Base-by-base conservation (phyloP, 1,140 invertebrate species). In the Drosophila nikananu region DNA sequence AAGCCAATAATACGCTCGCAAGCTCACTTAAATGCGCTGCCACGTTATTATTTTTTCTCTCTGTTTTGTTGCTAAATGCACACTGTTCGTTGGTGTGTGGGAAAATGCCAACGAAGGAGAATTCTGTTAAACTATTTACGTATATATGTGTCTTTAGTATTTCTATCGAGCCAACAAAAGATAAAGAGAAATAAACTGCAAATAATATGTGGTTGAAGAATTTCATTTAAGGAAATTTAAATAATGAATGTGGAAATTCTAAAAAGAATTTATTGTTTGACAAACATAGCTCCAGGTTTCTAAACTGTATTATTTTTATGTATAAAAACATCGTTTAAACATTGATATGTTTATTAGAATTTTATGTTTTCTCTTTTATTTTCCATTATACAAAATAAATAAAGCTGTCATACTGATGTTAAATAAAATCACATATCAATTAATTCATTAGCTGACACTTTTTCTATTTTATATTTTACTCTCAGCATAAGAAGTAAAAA, bases 1-100 rank as follows among this genome's bases (percentile, higher is more conserved):
- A 90, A 90, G 86, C 86, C 86, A 90, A 90, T 90, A 90, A 90
- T 90, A 71, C 86, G 75, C 76, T 86, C 64, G 61, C 77, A 87
- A 90, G 84, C 84, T 61, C 84, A 81, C 81, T 89, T 90, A 89
- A 90, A 84, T 90, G 81, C 70, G 66, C 60, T 72, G 86, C 74
- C 74, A 72, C 48, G 57, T 39, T 73, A 72, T 76, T 77, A 66
- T 72, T 86, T 54, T 46, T 41, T 61, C 30, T 67, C 57, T n/a
- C 46, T 75, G 13, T 54, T 21, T 17, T 46, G 41, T 39, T 49
- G 62, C 42, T 64, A 32, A 49, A 15, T 13, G 46, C 37, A 35
- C 27, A 21, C 6, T 35, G n/a, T 23, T 1, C 15, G 30, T 52
- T 35, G 7, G 46, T 23, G 44, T 10, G 48, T 65, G 52, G 15